phyloP scores from a whole-genome alignment of 2,797 vertebrate species.

The Pempheris klunzingeri region DNA sequence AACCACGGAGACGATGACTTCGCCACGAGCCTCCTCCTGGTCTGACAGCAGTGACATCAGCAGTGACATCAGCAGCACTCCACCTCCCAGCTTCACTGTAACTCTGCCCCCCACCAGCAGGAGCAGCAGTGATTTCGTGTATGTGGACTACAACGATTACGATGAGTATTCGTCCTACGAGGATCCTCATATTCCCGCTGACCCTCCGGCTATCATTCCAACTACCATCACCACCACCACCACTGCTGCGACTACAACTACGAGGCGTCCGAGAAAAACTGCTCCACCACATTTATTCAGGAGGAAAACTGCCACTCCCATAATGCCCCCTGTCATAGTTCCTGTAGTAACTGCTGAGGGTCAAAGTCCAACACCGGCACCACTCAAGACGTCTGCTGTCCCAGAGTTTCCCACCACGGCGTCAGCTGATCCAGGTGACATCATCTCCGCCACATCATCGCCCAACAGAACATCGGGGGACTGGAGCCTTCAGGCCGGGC shows the following conservation, averaged over 20 bases:
- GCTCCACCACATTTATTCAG: conserved; percentile 38
- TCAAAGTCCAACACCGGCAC: not conserved
- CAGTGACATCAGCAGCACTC: conserved; percentile 22
- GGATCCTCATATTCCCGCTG: conserved; percentile 8
- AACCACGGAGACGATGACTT: conserved; percentile 24
- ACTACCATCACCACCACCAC: not conserved
- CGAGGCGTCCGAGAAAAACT: conserved; percentile 27
- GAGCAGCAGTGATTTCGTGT: conserved; percentile 63
- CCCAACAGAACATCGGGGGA: not conserved
- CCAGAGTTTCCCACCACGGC: conserved; percentile 22
- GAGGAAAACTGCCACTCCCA: conserved; percentile 26
- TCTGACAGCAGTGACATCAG: conserved; percentile 21
- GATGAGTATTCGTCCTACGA: conserved; percentile 43
- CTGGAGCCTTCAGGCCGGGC: conserved; percentile 29
- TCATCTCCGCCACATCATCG: conserved; percentile 7
- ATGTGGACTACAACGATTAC: conserved; percentile 74
- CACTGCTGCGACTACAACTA: not conserved
- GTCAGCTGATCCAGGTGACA: conserved; percentile 31
- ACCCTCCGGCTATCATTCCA: not conserved
- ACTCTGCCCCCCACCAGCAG: conserved; percentile 33
- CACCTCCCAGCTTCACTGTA: not conserved
- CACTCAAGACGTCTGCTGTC: not conserved
- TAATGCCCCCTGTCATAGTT: not conserved
- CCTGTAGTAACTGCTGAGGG: conserved; percentile 4
- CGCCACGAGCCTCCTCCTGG: conserved; percentile 11